Conservation (phyloP, 1,140 invertebrate genomes). For the Brachionus angularis region DNA sequence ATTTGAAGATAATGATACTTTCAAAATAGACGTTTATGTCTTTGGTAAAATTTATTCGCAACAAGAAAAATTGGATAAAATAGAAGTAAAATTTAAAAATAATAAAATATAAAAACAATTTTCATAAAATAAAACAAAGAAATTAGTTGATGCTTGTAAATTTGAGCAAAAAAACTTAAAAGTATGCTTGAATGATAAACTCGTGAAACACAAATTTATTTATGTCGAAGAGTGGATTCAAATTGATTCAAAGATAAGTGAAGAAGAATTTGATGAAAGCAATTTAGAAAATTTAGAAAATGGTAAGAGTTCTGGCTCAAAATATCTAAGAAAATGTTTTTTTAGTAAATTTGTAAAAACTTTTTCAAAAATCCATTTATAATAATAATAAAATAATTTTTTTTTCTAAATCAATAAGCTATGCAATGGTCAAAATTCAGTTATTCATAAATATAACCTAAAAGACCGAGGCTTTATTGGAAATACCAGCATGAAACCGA, state of each 20-base stretch:
- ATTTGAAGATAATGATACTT: neutral
- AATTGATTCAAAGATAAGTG: neutral
- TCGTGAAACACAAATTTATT: constrained; percentile 37
- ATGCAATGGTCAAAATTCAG: constrained; percentile 72
- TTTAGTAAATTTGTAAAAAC: constrained; percentile 75
- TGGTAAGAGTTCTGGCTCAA: constrained; percentile 66
- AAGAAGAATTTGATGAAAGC: too few species aligned
- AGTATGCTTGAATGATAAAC: constrained; percentile 25
- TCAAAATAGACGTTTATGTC: constrained; percentile 34
- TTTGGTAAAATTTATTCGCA: constrained; percentile 37
- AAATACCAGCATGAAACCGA: constrained; percentile 94
- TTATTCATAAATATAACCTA: constrained; percentile 73
- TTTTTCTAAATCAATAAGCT: constrained; percentile 60
- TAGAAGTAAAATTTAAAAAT: neutral
- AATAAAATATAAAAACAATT: neutral
- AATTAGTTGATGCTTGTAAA: constrained; percentile 27
- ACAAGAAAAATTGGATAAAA: constrained; percentile 25
- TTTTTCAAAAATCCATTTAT: constrained; percentile 2
- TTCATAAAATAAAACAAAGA: neutral
- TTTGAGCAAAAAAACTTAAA: constrained; percentile 14
- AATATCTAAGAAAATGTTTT: constrained; percentile 69
- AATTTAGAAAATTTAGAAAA: neutral
- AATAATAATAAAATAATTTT: too few species aligned
- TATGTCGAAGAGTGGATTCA: constrained; percentile 43
- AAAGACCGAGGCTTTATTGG: constrained; percentile 89